A percentile compares a stretch with the other conserved stretches of the same genome.
These are phyloP conservation scores for Drosophila subsilvestris DNA, from an alignment of 2,888 invertebrate genomes.

Conservation along the genomic window DNA sequence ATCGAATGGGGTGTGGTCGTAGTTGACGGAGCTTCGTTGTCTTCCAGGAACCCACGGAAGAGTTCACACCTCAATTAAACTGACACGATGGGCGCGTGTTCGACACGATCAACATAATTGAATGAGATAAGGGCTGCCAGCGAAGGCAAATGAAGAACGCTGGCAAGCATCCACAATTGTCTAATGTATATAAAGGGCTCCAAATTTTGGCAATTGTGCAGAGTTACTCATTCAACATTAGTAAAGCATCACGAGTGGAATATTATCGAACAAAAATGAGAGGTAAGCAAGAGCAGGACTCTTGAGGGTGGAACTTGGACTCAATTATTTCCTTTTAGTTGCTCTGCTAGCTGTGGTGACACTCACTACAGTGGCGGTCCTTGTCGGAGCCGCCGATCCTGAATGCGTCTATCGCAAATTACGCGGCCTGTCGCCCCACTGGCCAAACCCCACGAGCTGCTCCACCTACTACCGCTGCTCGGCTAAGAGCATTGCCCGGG, in stretches of 20 bases:
- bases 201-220: slow-evolving; percentile 54
- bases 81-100: slow-evolving; percentile 55
- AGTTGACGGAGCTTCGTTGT: slow-evolving; percentile 14
- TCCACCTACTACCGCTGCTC: slow-evolving; percentile 77
- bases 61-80: slow-evolving; percentile 68
- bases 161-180: slow-evolving; percentile 19
- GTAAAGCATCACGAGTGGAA: slow-evolving; percentile 58
- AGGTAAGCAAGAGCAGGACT: slow-evolving; percentile 46
- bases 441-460: slow-evolving; percentile 75
- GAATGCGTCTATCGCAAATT: slow-evolving; percentile 76
- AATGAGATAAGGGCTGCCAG: slow-evolving; percentile 51
- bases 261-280: slow-evolving; percentile 59
- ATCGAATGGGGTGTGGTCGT: slow-evolving; percentile 50
- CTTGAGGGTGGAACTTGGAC: background rate
- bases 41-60: slow-evolving; percentile 60
- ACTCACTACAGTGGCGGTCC: slow-evolving; percentile 63
- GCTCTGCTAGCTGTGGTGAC: slow-evolving; percentile 74
- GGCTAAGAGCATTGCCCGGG: slow-evolving; percentile 62
- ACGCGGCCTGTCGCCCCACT: slow-evolving; percentile 67
- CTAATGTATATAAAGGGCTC: slow-evolving; percentile 58
- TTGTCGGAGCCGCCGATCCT: slow-evolving; percentile 71
- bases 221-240: slow-evolving; percentile 52
- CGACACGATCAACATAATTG: slow-evolving; percentile 55
- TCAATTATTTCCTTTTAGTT: slow-evolving; percentile 48
- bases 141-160: slow-evolving; percentile 18